A percentile compares a stretch with the other conserved stretches of the same genome.
Evolutionary conservation across 2,888 invertebrate genomes (phyloP).

Genomic region (Tridacna crocea): DNA sequence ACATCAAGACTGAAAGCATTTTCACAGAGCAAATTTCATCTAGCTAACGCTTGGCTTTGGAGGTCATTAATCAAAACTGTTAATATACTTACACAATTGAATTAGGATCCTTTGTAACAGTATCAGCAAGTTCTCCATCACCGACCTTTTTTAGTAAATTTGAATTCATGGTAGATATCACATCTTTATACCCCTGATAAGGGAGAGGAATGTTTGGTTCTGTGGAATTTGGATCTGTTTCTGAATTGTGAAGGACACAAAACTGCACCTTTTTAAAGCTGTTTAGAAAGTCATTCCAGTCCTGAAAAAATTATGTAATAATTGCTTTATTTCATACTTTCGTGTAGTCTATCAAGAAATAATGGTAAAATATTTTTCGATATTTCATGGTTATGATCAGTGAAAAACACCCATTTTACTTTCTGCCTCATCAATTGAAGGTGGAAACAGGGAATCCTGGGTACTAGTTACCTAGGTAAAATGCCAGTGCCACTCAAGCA

Average conservation of each 20-base stretch:
- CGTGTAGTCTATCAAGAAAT: too few species aligned
- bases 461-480: too few species aligned
- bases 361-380: too few species aligned
- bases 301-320: constrained; percentile 67
- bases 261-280: constrained; percentile 81
- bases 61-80: neutral
- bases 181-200: constrained; percentile 46
- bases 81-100: constrained; percentile 60
- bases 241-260: constrained; percentile 72
- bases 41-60: too few species aligned
- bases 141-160: constrained; percentile 25
- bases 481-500: too few species aligned
- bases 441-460: too few species aligned
- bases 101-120: constrained; percentile 34
- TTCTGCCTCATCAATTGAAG: too few species aligned
- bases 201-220: constrained; percentile 21
- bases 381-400: too few species aligned
- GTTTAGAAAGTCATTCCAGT: constrained; percentile 83
- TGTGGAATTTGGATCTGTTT: constrained; percentile 29
- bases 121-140: neutral
- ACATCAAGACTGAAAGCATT: too few species aligned
- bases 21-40: too few species aligned
- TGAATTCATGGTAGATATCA: constrained; percentile 50
- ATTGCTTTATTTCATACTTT: too few species aligned
- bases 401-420: too few species aligned